A percentile compares a stretch with the other conserved stretches of the same genome.
These are phyloP conservation scores for Glareola pratincola DNA, from an alignment of 2,113 vertebrate species.

Conservation along the genomic window DNA sequence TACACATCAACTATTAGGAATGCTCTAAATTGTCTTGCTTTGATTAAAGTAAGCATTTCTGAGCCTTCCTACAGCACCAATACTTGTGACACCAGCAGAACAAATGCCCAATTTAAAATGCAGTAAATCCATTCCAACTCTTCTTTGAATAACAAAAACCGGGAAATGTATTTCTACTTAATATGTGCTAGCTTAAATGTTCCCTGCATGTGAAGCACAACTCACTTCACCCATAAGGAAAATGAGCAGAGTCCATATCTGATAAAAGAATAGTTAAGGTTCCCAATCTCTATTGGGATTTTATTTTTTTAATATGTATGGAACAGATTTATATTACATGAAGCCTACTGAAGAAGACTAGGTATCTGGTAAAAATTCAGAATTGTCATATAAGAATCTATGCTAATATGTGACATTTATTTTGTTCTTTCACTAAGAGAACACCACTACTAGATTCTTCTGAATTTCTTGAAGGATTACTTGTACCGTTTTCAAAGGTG, in stretches of 20 bases:
- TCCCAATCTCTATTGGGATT: neutral
- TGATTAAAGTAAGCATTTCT: neutral
- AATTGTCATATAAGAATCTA: neutral
- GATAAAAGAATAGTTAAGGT: neutral
- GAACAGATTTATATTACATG: neutral
- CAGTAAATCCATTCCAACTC: neutral
- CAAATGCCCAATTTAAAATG: neutral
- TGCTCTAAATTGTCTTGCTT: neutral
- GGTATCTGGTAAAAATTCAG: neutral
- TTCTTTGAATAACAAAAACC: neutral
- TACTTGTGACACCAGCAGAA: neutral
- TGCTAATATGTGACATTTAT: fast-evolving
- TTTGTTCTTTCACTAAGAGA: neutral
- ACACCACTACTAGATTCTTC: neutral
- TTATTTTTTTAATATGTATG: neutral
- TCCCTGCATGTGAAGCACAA: neutral
- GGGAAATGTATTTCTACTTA: neutral
- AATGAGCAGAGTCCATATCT: neutral
- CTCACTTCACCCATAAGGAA: neutral
- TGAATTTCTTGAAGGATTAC: neutral
- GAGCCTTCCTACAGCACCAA: neutral
- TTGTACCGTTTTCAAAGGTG: neutral
- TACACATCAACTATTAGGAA: neutral
- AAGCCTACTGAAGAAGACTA: neutral
- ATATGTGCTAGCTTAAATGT: neutral